These are phyloP conservation scores for Peromyscus nudipes DNA, from an alignment of 2,797 vertebrate genomes.

Conservation along the genomic window DNA sequence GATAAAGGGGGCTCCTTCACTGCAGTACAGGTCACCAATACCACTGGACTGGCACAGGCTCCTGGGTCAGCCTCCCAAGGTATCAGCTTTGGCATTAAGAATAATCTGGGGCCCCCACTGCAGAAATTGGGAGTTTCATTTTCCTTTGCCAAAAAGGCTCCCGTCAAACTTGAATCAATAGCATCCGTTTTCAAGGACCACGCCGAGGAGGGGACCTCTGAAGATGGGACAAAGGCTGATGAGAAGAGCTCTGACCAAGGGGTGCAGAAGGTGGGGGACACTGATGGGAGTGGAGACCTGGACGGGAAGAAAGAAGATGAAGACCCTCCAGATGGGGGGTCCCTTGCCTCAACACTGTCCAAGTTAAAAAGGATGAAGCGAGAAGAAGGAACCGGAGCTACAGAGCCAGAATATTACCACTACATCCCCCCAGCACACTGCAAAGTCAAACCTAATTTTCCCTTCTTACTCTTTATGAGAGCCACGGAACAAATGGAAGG, in stretches of 20 bases:
- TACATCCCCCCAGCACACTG: conserved; percentile 98
- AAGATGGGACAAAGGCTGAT: conserved; percentile 88
- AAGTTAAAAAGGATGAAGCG: conserved; percentile 98
- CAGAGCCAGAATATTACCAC: conserved; percentile 98
- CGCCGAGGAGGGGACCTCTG: conserved; percentile 91
- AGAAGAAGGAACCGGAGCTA: conserved; percentile 93
- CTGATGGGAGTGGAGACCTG: conserved; percentile 82
- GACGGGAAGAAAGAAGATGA: conserved; percentile 90
- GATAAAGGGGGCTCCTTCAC: conserved; percentile 87
- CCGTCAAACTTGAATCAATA: conserved; percentile 96
- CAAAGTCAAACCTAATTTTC: conserved; percentile 97
- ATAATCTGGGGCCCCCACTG: conserved; percentile 87
- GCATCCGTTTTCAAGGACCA: conserved; percentile 97
- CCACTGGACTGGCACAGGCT: conserved; percentile 67
- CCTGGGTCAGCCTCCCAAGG: conserved; percentile 84
- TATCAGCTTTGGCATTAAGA: conserved; percentile 94
- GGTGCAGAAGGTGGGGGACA: conserved; percentile 87
- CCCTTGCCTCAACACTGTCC: conserved; percentile 94
- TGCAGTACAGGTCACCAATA: conserved; percentile 78
- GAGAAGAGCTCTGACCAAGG: conserved; percentile 86
- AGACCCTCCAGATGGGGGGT: conserved; percentile 92
- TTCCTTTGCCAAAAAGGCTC: conserved; percentile 98
- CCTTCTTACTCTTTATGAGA: conserved; percentile 99
- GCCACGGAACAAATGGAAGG: conserved; percentile 94
- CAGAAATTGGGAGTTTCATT: conserved; percentile 98